A percentile compares a stretch with the other conserved stretches of the same genome.
These are phyloP conservation scores for Dryococelus australis DNA, from an alignment of 2,888 invertebrate species.

Conservation along the genomic window DNA sequence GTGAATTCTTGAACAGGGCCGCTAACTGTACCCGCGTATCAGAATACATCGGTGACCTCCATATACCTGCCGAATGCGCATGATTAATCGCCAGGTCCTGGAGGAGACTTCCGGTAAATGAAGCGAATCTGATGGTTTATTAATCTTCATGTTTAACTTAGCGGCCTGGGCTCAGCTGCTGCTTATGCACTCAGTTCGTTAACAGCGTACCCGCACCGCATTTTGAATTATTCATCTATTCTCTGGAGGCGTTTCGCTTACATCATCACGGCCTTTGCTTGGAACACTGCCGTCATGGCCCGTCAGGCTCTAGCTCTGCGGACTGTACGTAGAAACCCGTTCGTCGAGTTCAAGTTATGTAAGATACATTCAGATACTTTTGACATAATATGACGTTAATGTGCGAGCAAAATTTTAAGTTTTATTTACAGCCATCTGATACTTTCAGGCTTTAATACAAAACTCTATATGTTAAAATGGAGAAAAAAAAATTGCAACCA, in stretches of 20 bases:
- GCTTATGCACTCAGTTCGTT: background rate
- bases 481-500: too few relatives aligned
- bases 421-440: too few relatives aligned
- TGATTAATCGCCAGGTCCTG: background rate
- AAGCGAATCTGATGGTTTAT: conserved; percentile 1
- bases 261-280: background rate
- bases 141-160: background rate
- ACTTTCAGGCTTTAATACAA: too few relatives aligned
- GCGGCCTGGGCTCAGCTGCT: background rate
- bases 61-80: background rate
- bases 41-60: background rate
- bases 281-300: background rate
- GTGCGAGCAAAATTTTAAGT: too few relatives aligned
- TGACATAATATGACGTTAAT: too few relatives aligned
- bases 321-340: too few relatives aligned
- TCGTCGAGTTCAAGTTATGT: too few relatives aligned
- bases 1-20: background rate
- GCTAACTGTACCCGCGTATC: background rate
- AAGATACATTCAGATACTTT: too few relatives aligned
- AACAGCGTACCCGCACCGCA: background rate
- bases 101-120: background rate
- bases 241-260: background rate
- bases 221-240: background rate
- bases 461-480: too few relatives aligned
- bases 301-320: too few relatives aligned